phyloP scores from a whole-genome alignment of 2,113 vertebrate genomes.

The Gallinago jamesoni region DNA sequence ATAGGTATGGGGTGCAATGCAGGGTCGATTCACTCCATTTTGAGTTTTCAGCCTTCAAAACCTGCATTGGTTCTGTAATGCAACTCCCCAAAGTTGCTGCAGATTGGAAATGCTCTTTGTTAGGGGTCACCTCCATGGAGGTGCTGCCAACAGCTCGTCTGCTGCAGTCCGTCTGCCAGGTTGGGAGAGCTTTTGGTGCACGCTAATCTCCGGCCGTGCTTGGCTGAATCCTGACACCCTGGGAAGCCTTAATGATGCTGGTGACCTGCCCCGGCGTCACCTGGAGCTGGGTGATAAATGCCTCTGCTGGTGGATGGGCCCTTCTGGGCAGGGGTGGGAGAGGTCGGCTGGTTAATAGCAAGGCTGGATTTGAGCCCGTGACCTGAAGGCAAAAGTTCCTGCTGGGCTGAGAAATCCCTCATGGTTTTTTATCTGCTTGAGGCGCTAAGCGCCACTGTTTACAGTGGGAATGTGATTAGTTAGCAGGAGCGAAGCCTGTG shows the following conservation, averaged over 20 bases:
- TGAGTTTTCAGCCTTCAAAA: background rate
- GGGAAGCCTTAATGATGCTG: background rate
- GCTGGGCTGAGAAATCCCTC: background rate
- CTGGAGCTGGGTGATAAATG: background rate
- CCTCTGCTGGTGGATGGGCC: background rate
- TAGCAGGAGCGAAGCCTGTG: background rate
- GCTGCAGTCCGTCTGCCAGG: background rate
- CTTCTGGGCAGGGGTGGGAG: background rate
- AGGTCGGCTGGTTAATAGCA: background rate
- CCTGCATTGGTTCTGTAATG: background rate
- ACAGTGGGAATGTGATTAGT: background rate
- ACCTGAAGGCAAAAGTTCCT: background rate
- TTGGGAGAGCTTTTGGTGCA: background rate
- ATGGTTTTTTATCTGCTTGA: background rate
- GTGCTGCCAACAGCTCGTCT: background rate
- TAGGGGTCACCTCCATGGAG: background rate
- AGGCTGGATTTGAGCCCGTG: background rate
- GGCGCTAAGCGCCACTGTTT: background rate
- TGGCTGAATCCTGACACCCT: background rate
- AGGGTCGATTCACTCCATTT: background rate
- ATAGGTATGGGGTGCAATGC: background rate
- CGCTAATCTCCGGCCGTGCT: background rate
- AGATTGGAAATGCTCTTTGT: background rate
- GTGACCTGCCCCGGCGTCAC: background rate
- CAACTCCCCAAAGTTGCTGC: background rate